Evolutionary conservation across 2,113 vertebrate genomes (phyloP).

Genomic region (Pelobates fuscus): DNA sequence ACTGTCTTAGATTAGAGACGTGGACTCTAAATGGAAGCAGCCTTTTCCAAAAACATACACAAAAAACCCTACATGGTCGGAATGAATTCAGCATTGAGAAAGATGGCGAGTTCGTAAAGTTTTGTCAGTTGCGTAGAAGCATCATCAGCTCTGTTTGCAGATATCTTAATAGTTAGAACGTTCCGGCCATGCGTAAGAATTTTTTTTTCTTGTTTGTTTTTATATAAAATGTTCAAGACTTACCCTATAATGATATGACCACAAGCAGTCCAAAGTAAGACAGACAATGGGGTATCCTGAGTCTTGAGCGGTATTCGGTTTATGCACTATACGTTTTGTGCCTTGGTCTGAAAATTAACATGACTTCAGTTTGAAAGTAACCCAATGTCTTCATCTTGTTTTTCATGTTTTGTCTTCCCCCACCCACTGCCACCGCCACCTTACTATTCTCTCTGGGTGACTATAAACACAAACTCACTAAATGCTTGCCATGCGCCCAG

Average conservation of each 20-base stretch:
- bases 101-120: too few relatives aligned
- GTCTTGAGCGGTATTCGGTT: constrained; percentile 69
- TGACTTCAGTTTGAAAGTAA: constrained; percentile 63
- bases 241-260: constrained; percentile 59
- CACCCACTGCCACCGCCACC: neutral
- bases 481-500: neutral
- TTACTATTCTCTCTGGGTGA: neutral
- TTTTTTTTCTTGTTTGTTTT: constrained; percentile 58
- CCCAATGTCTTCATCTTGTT: constrained; percentile 59
- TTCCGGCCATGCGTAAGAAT: constrained; percentile 63
- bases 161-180: constrained; percentile 54
- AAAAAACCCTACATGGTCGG: constrained; percentile 44
- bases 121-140: constrained; percentile 60
- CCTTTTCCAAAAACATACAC: constrained; percentile 35
- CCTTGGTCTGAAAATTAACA: constrained; percentile 77
- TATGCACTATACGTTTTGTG: constrained; percentile 80
- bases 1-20: constrained; percentile 51
- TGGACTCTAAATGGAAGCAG: constrained; percentile 27
- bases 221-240: constrained; percentile 60
- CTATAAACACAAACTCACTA: neutral
- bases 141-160: constrained; percentile 64
- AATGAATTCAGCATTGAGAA: too few relatives aligned
- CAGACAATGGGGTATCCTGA: constrained; percentile 57
- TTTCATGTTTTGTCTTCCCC: constrained; percentile 41
- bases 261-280: constrained; percentile 69